These are phyloP conservation scores for Xenopus borealis DNA, from an alignment of 2,113 vertebrate species.

Conservation along the genomic window DNA sequence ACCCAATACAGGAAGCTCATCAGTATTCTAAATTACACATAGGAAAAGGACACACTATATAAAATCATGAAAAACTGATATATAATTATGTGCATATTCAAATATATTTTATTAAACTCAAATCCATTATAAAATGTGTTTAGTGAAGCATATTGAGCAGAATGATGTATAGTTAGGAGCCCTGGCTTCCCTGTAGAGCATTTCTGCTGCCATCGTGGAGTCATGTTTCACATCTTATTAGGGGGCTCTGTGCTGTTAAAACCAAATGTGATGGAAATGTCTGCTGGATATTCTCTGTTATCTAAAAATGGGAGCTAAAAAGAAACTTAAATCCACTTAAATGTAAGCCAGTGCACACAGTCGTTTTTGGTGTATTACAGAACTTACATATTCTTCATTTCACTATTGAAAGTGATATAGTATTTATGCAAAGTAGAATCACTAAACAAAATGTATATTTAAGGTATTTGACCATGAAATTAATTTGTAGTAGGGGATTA, in stretches of 20 bases:
- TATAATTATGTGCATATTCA: conserved; percentile 36
- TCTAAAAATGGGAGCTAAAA: neutral
- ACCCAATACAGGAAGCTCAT: neutral
- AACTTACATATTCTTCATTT: neutral
- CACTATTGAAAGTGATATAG: neutral
- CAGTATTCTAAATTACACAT: neutral
- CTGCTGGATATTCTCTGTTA: neutral
- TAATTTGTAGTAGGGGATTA: no score
- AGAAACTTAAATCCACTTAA: neutral
- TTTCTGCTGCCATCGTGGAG: neutral
- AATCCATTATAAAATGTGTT: conserved; percentile 48
- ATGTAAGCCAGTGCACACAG: neutral
- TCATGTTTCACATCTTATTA: neutral
- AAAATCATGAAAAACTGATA: no score
- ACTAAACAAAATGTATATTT: no score
- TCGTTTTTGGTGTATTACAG: no score
- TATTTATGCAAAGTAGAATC: no score
- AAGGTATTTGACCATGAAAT: no score
- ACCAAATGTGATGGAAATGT: neutral
- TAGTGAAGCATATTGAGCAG: neutral
- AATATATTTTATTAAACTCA: conserved; percentile 57
- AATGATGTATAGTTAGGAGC: neutral
- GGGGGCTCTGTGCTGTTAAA: neutral
- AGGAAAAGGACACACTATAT: neutral
- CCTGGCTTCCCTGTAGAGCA: neutral